Evolutionary conservation across 2,888 invertebrate genomes (phyloP), one percentile per base, ranked within the genome.

Genomic region (Tetragonisca angustula): DNA sequence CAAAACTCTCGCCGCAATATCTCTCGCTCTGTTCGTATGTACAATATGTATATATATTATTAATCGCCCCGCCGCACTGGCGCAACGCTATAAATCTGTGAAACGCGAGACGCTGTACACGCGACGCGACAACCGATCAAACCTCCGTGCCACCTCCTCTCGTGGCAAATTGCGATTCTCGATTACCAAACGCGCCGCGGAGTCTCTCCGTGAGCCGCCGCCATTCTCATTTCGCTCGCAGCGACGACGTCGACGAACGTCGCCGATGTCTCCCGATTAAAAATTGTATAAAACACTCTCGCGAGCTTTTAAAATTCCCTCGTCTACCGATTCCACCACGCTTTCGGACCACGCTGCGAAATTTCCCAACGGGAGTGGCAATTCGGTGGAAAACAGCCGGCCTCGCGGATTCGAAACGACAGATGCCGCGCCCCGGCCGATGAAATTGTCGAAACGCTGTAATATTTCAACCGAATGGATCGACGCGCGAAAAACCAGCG

Each of bases 1-100:
- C 43, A 6, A n/a, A 49, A 3, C 21, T 50, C 43, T 54, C 74
- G 36, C 36, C 36, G 5, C 50, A 56, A 62, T 59, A 56, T 81
- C 32, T 78, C 19, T 43, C n/a, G 54, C 67, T 77, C 62, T 62
- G 32, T 69, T 54, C 69, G 54, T 91, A 91, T 91, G 84, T 91
- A 91, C 90, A 91, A 43, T 43, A 43, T 43, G 43, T 90, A 91
- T 91, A 84, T 89, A 90, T 89, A 90, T 83, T 76, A 78, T 84
- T 79, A 79, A 75, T 70, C 74, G 67, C 74, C 61, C 70, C 78
- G 74, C 64, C 50, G 76, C 65, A 36, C 74, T 74, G 65, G 24
- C 68, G 76, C 67, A 68, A 71, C 52, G n/a, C 64, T 76, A 75
- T 43, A 69, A 52, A 69, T 52, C 72, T 79, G 73, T 75, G 65